These are phyloP conservation scores for Neoarius graeffei DNA, from an alignment of 2,113 vertebrate species.

Conservation along the genomic window DNA sequence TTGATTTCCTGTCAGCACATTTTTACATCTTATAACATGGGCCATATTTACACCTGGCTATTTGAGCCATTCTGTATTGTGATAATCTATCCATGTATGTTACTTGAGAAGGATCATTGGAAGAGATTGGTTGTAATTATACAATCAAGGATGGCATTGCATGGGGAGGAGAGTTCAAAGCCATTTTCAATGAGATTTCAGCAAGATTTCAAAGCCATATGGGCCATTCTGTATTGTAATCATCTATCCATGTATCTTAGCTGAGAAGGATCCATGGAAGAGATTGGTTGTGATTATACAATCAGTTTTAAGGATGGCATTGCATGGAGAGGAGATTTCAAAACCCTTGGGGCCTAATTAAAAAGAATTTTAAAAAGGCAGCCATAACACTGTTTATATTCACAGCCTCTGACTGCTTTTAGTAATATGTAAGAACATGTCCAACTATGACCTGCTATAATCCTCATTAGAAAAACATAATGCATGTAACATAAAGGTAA, in stretches of 20 bases:
- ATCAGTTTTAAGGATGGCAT: conserved; percentile 27
- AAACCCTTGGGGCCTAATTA: conserved; percentile 46
- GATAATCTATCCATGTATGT: conserved; percentile 12
- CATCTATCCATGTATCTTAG: conserved; percentile 14
- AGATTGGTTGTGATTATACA: conserved; percentile 44
- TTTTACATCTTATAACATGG: conserved; percentile 51
- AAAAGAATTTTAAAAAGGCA: conserved; percentile 40
- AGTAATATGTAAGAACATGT: conserved; percentile 3
- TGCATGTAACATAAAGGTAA: conserved; percentile 33
- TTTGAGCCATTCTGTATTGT: conserved; percentile 3
- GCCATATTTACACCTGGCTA: conserved; percentile 33
- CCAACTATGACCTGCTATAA: conserved; percentile 37
- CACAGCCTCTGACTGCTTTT: conserved; percentile 31
- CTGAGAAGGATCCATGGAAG: not conserved
- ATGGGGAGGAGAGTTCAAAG: conserved; percentile 13
- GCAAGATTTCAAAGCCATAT: too few species aligned
- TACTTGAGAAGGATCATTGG: not conserved
- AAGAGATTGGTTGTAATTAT: conserved; percentile 41
- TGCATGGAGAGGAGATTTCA: conserved; percentile 16
- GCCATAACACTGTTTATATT: conserved; percentile 49
- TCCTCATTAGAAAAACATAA: conserved; percentile 5
- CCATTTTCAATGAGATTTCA: not conserved
- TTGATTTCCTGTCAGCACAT: conserved; percentile 51
- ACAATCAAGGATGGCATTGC: conserved; percentile 25
- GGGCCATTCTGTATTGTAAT: too few species aligned